Base-by-base conservation (phyloP, 2,797 vertebrate genomes). In the Harpagifer antarcticus region DNA sequence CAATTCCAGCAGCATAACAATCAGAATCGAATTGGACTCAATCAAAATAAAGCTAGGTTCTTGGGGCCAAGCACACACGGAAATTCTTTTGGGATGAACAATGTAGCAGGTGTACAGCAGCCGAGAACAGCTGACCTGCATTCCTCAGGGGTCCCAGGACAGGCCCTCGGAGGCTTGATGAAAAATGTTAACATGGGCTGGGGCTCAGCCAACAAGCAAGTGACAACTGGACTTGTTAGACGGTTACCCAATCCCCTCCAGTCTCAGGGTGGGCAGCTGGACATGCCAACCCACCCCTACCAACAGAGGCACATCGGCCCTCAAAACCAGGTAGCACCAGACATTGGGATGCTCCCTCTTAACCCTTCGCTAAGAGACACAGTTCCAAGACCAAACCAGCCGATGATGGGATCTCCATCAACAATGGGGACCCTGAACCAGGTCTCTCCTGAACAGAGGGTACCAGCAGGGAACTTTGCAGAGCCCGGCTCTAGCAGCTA, bases 1-100 rank as follows among this genome's bases (percentile, higher is more conserved):
- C 96, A 95, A 19, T 90, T 97, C 79, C 94, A 96, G 78, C 96
- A 95, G 57, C 96, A 95, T 66, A 96, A 93, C 90, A 96, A 87
- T 84, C 94, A 95, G 59, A 95, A 90, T 55, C 94, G 92, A 66
- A 84, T 96, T 14, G 93, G 94, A 82, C 86, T 96, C 17, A 89
- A 84, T 90, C 96, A 94, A 48, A 98, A 83, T 86, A 97, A 94
- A 68, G 61, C 96, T 1, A 79, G 95, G 76, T 95, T 96, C 74
- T 81, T 96, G 66, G 95, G 95, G 44, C 93, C 95, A 10, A 93
- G 93, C 78, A 55, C 86, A 2, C 91, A 95, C 58, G 91, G 93
- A 1, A 95, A 80, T 76, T 91, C 95, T 62, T 98, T 97, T 79
- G 96, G 93, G 73, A 85, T 95, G 0, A 96, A 92, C 61, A 85